Conservation (phyloP, 1,140 invertebrate genomes). For the Bombus turneri region DNA sequence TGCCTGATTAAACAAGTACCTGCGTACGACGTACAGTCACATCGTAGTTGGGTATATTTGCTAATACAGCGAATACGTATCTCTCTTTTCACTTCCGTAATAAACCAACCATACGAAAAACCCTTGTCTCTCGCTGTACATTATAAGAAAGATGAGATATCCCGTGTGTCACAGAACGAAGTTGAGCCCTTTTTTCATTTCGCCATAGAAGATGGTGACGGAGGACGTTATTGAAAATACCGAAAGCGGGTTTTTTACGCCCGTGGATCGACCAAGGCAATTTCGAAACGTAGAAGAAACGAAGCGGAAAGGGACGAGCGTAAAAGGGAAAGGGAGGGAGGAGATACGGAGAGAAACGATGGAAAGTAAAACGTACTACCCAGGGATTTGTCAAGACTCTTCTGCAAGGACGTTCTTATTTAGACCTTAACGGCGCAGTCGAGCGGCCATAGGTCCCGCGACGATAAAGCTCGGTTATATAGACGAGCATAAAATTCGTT, state of each 20-base stretch:
- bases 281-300: conserved; percentile 34
- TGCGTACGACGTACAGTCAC: no score
- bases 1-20: no score
- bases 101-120: no score
- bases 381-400: conserved; percentile 73
- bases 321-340: neutral
- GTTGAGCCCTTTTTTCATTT: neutral
- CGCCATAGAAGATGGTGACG: neutral
- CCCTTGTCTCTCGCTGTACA: no score
- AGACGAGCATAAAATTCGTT: conserved; percentile 72
- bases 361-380: conserved; percentile 59
- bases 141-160: no score
- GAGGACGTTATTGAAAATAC: conserved; percentile 51
- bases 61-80: no score
- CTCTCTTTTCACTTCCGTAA: no score
- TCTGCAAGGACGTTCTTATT: conserved; percentile 75
- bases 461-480: conserved; percentile 77
- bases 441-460: conserved; percentile 70
- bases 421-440: conserved; percentile 72
- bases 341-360: neutral
- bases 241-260: conserved; percentile 44
- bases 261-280: conserved; percentile 23
- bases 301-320: neutral
- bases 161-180: neutral
- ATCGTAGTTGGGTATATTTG: no score